A percentile compares a stretch with the other conserved stretches of the same genome.
phyloP scores from a whole-genome alignment of 2,797 vertebrate species.

The Trematomus bernacchii region DNA sequence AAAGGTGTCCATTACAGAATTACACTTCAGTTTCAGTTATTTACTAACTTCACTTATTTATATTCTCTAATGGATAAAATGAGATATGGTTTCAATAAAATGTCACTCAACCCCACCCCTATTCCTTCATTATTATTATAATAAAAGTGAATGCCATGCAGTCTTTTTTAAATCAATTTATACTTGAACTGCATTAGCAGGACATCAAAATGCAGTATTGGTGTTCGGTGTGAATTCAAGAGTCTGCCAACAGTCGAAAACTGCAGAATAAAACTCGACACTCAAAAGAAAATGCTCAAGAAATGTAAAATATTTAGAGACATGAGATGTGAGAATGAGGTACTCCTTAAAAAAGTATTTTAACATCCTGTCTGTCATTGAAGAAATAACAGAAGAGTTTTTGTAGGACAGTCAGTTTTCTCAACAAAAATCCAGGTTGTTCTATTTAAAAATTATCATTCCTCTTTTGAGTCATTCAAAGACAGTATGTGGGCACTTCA shows the following conservation, averaged over 20 bases:
- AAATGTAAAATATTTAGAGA: neutral
- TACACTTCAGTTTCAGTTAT: neutral
- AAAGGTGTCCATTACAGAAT: conserved; percentile 12
- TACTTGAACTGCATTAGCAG: conserved; percentile 4
- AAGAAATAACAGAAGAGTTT: conserved; percentile 9
- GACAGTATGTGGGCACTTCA: conserved; percentile 1
- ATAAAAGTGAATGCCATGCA: neutral
- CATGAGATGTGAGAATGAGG: neutral
- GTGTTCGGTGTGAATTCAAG: conserved; percentile 13
- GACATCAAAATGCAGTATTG: conserved; percentile 10
- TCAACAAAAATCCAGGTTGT: neutral
- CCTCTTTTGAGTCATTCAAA: neutral
- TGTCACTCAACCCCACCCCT: neutral
- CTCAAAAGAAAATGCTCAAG: neutral
- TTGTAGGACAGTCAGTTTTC: neutral
- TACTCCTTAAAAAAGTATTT: neutral
- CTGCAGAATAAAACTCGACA: conserved; percentile 15
- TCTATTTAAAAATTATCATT: conserved; percentile 1
- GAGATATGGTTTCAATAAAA: neutral
- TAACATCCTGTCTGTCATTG: neutral
- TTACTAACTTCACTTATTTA: neutral
- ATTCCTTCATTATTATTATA: neutral
- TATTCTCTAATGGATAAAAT: neutral
- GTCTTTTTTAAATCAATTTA: neutral
- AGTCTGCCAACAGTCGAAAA: neutral